These are phyloP conservation scores for Scelioninae gen. 1 DNA, from an alignment of 2,888 invertebrate species.

Conservation along the genomic window DNA sequence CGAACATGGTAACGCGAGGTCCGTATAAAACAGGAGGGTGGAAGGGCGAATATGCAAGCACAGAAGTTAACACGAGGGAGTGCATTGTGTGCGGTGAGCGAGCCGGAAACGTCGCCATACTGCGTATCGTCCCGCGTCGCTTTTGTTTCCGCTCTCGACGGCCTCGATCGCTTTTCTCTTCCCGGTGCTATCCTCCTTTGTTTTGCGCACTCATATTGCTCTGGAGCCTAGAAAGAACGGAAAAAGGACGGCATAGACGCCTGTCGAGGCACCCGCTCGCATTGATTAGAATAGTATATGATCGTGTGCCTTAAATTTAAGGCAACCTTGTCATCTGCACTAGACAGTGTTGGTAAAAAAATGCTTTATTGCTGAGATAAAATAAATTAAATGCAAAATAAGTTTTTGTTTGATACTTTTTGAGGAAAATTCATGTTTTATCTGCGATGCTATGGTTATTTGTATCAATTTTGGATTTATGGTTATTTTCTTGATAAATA, in stretches of 20 bases:
- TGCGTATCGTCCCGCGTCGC: slow-evolving; percentile 78
- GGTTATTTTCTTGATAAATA: too few relatives aligned
- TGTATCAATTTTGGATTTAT: too few relatives aligned
- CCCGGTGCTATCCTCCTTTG: slow-evolving; percentile 65
- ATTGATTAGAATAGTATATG: slow-evolving; percentile 47
- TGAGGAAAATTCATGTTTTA: neutral
- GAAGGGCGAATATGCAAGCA: slow-evolving; percentile 67
- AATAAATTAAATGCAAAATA: too few relatives aligned
- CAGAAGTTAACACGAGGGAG: slow-evolving; percentile 81
- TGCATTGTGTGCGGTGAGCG: slow-evolving; percentile 84
- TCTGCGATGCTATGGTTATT: neutral
- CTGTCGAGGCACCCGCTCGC: slow-evolving; percentile 43
- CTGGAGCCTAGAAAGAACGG: slow-evolving; percentile 53
- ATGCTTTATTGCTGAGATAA: too few relatives aligned
- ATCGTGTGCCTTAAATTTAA: slow-evolving; percentile 1
- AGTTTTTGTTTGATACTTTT: too few relatives aligned
- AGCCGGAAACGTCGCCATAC: slow-evolving; percentile 84
- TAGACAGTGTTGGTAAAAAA: too few relatives aligned
- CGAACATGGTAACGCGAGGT: slow-evolving; percentile 54
- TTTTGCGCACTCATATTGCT: slow-evolving; percentile 62
- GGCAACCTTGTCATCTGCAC: too few relatives aligned
- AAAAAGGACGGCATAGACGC: slow-evolving; percentile 49
- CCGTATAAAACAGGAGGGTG: slow-evolving; percentile 60
- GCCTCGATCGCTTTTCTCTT: slow-evolving; percentile 67
- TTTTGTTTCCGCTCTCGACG: slow-evolving; percentile 78